Percentiles rank a stretch among this genome's conserved stretches.
Evolutionary conservation across 2,888 invertebrate genomes (phyloP).

Genomic region (Pherbina coryleti): DNA sequence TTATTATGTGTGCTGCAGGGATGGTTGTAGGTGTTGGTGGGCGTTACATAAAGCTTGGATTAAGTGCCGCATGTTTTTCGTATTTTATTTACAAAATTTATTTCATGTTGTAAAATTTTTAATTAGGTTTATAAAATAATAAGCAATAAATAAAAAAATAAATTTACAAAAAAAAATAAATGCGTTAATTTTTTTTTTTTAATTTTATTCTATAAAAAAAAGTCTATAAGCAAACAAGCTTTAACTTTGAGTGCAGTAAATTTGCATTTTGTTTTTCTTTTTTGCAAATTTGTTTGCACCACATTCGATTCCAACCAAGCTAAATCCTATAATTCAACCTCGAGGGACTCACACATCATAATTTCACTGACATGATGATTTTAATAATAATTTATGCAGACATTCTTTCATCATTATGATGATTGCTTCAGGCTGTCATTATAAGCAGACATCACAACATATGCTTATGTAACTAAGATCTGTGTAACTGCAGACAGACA

Average conservation of each 20-base stretch:
- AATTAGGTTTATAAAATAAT: neutral
- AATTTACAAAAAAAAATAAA: too few species aligned
- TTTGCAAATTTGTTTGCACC: too few species aligned
- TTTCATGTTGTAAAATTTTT: neutral
- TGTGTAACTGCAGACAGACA: neutral
- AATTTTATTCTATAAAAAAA: too few species aligned
- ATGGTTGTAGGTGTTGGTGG: neutral
- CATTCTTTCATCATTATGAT: neutral
- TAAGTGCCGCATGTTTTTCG: neutral
- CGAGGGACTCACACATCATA: too few species aligned
- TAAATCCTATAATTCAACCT: too few species aligned
- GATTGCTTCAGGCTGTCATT: slow-evolving; percentile 5
- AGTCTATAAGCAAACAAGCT: too few species aligned
- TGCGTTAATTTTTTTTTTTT: too few species aligned
- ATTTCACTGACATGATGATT: neutral
- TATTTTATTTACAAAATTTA: slow-evolving; percentile 17
- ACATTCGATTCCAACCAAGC: too few species aligned
- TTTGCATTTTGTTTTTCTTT: too few species aligned
- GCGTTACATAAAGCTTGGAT: neutral
- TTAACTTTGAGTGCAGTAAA: too few species aligned
- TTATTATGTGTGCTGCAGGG: slow-evolving; percentile 5
- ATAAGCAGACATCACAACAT: neutral
- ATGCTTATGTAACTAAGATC: neutral
- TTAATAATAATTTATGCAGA: slow-evolving; percentile 12
- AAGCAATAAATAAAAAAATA: too few species aligned